Percentiles rank a stretch among this genome's conserved stretches.
Conservation (phyloP, 2,113 vertebrate species). For the Hyla sarda region DNA sequence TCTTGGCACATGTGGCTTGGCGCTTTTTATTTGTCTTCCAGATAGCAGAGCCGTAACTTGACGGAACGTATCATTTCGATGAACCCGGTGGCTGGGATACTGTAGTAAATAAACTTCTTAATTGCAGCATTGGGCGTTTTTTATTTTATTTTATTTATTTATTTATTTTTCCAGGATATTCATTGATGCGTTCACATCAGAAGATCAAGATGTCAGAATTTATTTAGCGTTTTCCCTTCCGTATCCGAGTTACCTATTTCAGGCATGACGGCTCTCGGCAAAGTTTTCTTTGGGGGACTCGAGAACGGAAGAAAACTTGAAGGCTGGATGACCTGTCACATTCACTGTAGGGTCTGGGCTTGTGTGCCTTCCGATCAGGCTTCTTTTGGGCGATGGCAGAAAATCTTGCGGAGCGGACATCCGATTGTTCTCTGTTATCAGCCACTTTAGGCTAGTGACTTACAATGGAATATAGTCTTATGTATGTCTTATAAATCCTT, state of each 20-base stretch:
- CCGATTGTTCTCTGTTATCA: not conserved
- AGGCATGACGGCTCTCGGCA: constrained; percentile 30
- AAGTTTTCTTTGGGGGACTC: not conserved
- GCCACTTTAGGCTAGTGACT: too few species aligned
- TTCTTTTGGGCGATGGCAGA: not conserved
- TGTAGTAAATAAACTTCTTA: constrained; percentile 51
- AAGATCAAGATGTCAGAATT: constrained; percentile 40
- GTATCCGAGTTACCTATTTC: constrained; percentile 28
- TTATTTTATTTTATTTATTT: too few species aligned
- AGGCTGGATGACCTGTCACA: not conserved
- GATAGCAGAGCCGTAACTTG: constrained; percentile 19
- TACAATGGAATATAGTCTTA: not conserved
- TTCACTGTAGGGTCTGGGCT: not conserved
- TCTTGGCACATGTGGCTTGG: constrained; percentile 23
- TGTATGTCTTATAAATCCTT: not conserved
- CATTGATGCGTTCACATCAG: constrained; percentile 42
- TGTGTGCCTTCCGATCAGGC: not conserved
- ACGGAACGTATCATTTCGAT: constrained; percentile 38
- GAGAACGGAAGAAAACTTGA: not conserved
- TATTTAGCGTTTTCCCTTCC: constrained; percentile 24
- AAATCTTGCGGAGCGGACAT: not conserved
- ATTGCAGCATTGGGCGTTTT: constrained; percentile 33
- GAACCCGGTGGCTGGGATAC: constrained; percentile 35
- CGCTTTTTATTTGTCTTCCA: constrained; percentile 38
- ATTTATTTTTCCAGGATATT: constrained; percentile 31